phyloP scores from a whole-genome alignment of 2,113 vertebrate species.

The Catharus fuscescens region DNA sequence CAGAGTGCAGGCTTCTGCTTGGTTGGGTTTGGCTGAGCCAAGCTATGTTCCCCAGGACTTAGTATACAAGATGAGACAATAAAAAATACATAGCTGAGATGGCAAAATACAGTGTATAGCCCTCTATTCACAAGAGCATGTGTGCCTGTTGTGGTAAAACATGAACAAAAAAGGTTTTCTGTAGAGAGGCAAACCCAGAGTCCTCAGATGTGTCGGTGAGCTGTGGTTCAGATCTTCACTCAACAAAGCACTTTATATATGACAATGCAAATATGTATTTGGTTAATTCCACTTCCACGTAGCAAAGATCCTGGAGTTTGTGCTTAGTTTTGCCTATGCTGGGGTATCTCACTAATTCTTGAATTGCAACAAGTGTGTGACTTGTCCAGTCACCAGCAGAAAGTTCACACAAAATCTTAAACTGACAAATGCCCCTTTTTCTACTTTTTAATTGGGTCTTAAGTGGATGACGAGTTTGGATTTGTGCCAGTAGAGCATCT shows the following conservation, averaged over 20 bases:
- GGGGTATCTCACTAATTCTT: not conserved
- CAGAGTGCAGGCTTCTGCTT: not conserved
- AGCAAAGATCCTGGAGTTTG: not conserved
- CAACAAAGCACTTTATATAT: not conserved
- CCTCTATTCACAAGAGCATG: not conserved
- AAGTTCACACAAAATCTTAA: not conserved
- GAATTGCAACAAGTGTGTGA: not conserved
- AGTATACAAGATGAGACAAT: not conserved
- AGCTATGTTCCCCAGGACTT: not conserved
- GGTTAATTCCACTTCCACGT: not conserved
- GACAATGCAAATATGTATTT: not conserved
- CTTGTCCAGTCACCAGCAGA: not conserved
- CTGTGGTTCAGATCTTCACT: not conserved
- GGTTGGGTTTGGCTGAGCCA: not conserved
- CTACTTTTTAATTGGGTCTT: not conserved
- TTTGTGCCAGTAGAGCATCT: not conserved
- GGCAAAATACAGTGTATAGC: not conserved
- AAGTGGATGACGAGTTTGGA: not conserved
- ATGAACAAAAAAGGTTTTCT: not conserved
- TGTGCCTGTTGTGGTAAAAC: not conserved
- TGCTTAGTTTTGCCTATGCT: not conserved
- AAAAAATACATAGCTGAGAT: not conserved
- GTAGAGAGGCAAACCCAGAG: not conserved
- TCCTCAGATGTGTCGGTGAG: not conserved
- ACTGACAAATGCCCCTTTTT: not conserved